phyloP scores from a whole-genome alignment of 2,888 invertebrate genomes.

The Aelia acuminata region DNA sequence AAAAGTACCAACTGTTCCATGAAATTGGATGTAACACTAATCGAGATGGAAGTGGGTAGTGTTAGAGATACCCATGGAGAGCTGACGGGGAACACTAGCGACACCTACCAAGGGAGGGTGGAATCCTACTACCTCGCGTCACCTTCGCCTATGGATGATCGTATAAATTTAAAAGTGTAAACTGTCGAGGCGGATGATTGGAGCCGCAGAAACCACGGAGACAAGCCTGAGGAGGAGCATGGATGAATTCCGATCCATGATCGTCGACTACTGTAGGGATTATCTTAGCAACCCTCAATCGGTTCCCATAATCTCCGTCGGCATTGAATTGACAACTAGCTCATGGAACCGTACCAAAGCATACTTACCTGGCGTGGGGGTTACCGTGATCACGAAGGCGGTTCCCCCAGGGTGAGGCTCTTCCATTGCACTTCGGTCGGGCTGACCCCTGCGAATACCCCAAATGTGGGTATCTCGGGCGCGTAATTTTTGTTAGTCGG shows the following conservation, averaged over 20 bases:
- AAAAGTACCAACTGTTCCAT: too few relatives aligned
- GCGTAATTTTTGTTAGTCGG: not conserved
- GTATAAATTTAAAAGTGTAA: not conserved
- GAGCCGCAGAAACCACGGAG: not conserved
- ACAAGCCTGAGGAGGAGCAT: not conserved
- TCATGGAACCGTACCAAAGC: not conserved
- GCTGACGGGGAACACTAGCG: not conserved
- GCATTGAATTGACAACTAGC: not conserved
- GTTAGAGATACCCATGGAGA: not conserved
- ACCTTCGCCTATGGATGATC: not conserved
- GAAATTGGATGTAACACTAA: not conserved
- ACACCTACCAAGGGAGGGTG: not conserved
- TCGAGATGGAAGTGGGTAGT: conserved; percentile 72
- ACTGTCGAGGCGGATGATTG: not conserved
- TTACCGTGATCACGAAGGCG: too few relatives aligned
- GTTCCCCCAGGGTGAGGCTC: too few relatives aligned
- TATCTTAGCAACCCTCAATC: not conserved
- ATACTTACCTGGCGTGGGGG: conserved; percentile 72
- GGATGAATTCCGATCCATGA: not conserved
- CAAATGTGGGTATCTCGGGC: too few relatives aligned
- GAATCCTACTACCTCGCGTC: conserved; percentile 52
- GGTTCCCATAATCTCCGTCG: not conserved
- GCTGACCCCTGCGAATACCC: too few relatives aligned
- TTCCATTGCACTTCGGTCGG: too few relatives aligned
- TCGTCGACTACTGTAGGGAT: not conserved